Evolutionary conservation across 2,888 invertebrate species (phyloP), one percentile per base, ranked within the genome.

Genomic region (Orthosia gothica): DNA sequence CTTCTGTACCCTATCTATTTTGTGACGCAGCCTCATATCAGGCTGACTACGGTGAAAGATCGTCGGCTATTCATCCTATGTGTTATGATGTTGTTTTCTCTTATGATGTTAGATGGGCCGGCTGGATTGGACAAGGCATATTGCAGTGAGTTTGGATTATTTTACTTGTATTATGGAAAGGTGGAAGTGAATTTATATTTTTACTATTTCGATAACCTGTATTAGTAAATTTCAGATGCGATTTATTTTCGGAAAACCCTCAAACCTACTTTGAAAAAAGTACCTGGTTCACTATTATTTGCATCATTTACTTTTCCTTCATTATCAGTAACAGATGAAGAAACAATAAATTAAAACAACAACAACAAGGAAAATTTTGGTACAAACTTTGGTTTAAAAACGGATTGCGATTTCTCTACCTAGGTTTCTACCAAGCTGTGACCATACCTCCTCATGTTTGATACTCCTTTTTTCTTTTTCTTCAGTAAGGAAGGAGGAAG

Each of bases 31-130:
- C 75, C 75, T 81, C 75, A 71, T 70, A 83, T 71, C 73, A 74
- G 62, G n/a, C 54, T 64, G 71, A 62, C 72, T 85, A 79, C 76
- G 83, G 69, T 85, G 79, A 85, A 74, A 81, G 74, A 86, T 86
- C 73, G 80, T 71, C 66, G 57, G 71, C 74, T 81, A 87, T 86
- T 85, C 85, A 74, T 82, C 70, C 75, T 79, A 63, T 59, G 69
- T 70, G 67, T 84, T 84, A 86, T 84, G 82, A 79, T 63, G 82
- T 71, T 84, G 77, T 87, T 84, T 80, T 83, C 76, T 58, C 84
- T 75, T 70, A 80, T 69, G 75, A 47, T 61, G 65, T 54, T 65
- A 57, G 73, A 73, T 73, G 68, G 20, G 58, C 16, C 23, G 1
- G 20, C 50, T 64, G 59, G 57, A 68, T 65, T 65, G 68, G 54